Evolutionary conservation across 1,140 invertebrate species (phyloP).

Genomic region (Pentalonia nigronervosa): DNA sequence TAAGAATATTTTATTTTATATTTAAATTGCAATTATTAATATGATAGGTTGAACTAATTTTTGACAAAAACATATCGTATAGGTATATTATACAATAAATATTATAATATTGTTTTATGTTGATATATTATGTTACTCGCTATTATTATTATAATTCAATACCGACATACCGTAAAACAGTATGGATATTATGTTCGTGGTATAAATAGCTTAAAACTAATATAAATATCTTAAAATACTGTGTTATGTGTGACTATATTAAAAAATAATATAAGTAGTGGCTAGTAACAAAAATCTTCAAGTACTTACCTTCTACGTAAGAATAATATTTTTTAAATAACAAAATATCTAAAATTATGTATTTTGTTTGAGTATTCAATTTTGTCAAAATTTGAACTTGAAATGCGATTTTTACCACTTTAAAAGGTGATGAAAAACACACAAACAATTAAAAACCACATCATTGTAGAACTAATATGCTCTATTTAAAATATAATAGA

Average conservation of each 20-base stretch:
- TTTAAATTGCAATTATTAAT: neutral
- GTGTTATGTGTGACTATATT: neutral
- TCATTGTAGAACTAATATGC: too few relatives aligned
- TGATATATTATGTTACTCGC: neutral
- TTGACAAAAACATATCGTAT: neutral
- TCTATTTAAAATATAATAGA: neutral
- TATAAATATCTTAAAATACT: neutral
- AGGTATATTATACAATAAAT: too few relatives aligned
- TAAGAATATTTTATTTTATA: neutral
- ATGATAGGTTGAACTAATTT: neutral
- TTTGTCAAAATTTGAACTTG: neutral
- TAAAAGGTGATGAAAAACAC: too few relatives aligned
- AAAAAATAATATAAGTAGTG: neutral
- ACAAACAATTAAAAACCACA: too few relatives aligned
- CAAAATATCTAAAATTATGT: neutral
- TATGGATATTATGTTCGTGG: neutral
- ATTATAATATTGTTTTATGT: too few relatives aligned
- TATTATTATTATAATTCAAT: neutral
- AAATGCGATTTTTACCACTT: neutral
- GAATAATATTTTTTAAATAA: neutral
- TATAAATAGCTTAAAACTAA: neutral
- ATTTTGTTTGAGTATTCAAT: neutral
- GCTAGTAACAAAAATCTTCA: neutral
- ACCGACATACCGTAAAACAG: too few relatives aligned
- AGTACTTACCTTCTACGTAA: neutral